Evolutionary conservation across 64 coral and sea anemone genomes (phyloP).

Genomic region (Montipora efflorescens): DNA sequence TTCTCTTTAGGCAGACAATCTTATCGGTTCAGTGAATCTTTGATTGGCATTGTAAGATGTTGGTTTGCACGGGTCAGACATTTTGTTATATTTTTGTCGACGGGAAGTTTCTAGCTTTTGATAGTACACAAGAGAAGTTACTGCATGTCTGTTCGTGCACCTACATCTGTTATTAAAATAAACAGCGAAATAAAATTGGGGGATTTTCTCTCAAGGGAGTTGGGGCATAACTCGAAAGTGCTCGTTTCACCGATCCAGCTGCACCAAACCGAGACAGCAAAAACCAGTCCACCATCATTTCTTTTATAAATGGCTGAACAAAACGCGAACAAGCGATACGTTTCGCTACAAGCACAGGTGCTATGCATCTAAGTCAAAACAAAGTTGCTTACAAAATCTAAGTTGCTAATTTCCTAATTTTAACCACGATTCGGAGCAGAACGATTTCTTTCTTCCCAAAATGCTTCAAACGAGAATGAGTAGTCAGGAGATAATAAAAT

Average conservation of each 20-base stretch:
- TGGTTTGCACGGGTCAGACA: background rate
- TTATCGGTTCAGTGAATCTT: background rate
- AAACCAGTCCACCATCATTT: background rate
- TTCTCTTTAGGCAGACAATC: background rate
- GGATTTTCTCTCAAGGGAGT: background rate
- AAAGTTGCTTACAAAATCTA: background rate
- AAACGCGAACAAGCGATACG: constrained; percentile 3
- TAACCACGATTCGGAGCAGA: too few species aligned
- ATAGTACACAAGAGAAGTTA: background rate
- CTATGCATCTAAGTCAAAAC: background rate
- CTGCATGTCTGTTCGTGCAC: background rate
- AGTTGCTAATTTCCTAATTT: background rate
- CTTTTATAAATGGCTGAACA: background rate
- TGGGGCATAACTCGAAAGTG: background rate
- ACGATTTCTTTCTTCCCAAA: background rate
- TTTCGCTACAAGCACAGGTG: background rate
- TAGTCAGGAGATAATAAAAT: background rate
- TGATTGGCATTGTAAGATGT: background rate
- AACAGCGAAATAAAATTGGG: background rate
- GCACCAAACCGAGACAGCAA: background rate
- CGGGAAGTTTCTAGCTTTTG: background rate
- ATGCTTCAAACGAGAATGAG: background rate
- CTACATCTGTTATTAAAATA: background rate
- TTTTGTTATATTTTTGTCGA: background rate
- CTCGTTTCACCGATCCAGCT: background rate